These are phyloP conservation scores for Sogatella furcifera DNA, from an alignment of 1,140 invertebrate species.

Conservation along the genomic window DNA sequence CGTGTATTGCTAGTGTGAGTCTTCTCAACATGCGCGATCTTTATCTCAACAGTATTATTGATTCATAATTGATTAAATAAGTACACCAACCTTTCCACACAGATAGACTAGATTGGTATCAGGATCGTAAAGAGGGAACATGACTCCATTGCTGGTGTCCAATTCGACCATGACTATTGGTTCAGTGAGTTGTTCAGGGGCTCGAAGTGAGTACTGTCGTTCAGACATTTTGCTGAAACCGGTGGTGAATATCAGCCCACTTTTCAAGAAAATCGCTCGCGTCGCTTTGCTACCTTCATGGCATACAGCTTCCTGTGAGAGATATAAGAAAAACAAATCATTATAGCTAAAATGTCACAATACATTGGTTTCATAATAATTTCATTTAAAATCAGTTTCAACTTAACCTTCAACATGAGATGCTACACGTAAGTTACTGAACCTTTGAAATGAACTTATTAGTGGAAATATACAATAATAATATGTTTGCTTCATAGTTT, in stretches of 20 bases:
- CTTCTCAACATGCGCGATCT: no score
- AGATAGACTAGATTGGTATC: conserved; percentile 94
- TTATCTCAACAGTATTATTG: no score
- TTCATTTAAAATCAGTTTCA: no score
- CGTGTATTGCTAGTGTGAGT: no score
- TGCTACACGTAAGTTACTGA: no score
- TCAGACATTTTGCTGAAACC: conserved; percentile 96
- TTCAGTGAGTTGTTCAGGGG: conserved; percentile 76
- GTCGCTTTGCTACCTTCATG: conserved; percentile 95
- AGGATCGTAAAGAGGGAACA: conserved; percentile 96
- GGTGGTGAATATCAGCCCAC: conserved; percentile 88
- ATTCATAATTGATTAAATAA: no score
- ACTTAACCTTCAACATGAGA: no score
- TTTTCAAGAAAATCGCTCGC: conserved; percentile 80
- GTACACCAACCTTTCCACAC: conserved; percentile 83
- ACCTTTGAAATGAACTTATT: no score
- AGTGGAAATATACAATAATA: no score
- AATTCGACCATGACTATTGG: conserved; percentile 92
- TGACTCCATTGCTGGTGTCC: conserved; percentile 94
- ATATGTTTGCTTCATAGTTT: no score
- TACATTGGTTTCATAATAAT: no score
- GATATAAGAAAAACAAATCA: neutral
- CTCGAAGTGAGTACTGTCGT: conserved; percentile 86
- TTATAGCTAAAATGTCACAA: no score
- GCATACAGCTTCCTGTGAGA: conserved; percentile 63